phyloP scores from a whole-genome alignment of 2,888 invertebrate species.

The Nomada fucata region DNA sequence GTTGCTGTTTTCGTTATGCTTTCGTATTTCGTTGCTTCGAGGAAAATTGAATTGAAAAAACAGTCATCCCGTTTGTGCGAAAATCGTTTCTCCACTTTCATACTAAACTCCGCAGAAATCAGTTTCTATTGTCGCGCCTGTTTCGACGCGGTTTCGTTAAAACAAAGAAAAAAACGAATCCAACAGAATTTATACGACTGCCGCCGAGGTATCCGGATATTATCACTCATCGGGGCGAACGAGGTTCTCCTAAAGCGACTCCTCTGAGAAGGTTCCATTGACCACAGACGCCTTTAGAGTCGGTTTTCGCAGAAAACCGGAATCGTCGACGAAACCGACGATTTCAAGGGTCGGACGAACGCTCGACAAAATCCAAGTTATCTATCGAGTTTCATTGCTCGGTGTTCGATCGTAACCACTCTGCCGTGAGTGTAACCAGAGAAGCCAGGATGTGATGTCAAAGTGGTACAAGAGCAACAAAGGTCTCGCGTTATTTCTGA shows the following conservation, averaged over 20 bases:
- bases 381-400: slow-evolving; percentile 55
- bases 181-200: not conserved
- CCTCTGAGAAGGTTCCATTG: slow-evolving; percentile 25
- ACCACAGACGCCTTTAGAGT: slow-evolving; percentile 31
- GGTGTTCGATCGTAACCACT: slow-evolving; percentile 33
- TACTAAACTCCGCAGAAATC: too few relatives aligned
- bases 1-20: not conserved
- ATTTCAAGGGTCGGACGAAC: slow-evolving; percentile 49
- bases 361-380: slow-evolving; percentile 51
- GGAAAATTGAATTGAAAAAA: slow-evolving; percentile 13
- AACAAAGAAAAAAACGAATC: not conserved
- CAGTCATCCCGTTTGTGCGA: too few relatives aligned
- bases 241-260: slow-evolving; percentile 31
- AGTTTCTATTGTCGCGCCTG: too few relatives aligned
- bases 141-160: not conserved
- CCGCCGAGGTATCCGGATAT: not conserved
- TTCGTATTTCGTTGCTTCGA: not conserved
- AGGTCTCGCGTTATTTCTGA: not conserved
- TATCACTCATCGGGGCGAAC: slow-evolving; percentile 4
- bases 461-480: slow-evolving; percentile 36
- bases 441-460: slow-evolving; percentile 51
- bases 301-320: slow-evolving; percentile 27
- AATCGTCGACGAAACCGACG: slow-evolving; percentile 34
- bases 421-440: slow-evolving; percentile 53
- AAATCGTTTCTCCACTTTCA: too few relatives aligned